These are phyloP conservation scores for Lottia gigantea DNA, from an alignment of 2,888 invertebrate genomes.

Conservation along the genomic window DNA sequence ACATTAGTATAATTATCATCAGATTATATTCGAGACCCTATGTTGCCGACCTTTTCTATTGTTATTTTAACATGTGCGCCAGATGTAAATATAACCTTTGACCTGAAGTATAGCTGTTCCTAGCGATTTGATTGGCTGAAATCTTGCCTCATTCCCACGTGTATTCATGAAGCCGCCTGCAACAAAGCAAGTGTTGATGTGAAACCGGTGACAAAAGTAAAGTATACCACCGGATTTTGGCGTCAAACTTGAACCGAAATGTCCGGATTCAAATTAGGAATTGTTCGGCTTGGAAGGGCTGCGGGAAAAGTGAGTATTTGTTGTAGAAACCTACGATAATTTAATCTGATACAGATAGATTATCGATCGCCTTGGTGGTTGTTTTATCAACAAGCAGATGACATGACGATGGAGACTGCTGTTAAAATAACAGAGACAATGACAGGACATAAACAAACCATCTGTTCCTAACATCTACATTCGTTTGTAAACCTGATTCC, in stretches of 20 bases:
- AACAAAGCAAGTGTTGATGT: slow-evolving; percentile 9
- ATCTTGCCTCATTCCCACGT: slow-evolving; percentile 49
- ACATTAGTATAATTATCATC: too few relatives aligned
- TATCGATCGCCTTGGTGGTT: background rate
- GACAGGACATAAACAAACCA: slow-evolving; percentile 4
- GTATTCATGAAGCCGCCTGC: slow-evolving; percentile 26
- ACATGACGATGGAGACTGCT: background rate
- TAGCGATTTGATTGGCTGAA: slow-evolving; percentile 39
- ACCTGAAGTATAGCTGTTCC: slow-evolving; percentile 36
- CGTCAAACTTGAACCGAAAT: slow-evolving; percentile 29
- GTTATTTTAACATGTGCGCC: slow-evolving; percentile 4
- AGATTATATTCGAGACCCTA: too few relatives aligned
- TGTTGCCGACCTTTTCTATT: background rate
- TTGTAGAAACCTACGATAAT: too few relatives aligned
- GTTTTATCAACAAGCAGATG: background rate
- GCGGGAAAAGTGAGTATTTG: slow-evolving; percentile 68
- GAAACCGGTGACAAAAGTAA: slow-evolving; percentile 13
- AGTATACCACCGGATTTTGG: slow-evolving; percentile 13
- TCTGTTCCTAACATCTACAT: background rate
- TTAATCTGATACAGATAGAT: slow-evolving; percentile 12
- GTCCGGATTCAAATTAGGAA: slow-evolving; percentile 66
- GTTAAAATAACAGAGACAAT: slow-evolving; percentile 15
- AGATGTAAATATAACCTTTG: slow-evolving; percentile 52
- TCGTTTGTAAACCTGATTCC: too few relatives aligned
- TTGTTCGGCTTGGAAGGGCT: slow-evolving; percentile 69